Conservation (phyloP, 2,888 invertebrate species). For the Fabriciana adippe region DNA sequence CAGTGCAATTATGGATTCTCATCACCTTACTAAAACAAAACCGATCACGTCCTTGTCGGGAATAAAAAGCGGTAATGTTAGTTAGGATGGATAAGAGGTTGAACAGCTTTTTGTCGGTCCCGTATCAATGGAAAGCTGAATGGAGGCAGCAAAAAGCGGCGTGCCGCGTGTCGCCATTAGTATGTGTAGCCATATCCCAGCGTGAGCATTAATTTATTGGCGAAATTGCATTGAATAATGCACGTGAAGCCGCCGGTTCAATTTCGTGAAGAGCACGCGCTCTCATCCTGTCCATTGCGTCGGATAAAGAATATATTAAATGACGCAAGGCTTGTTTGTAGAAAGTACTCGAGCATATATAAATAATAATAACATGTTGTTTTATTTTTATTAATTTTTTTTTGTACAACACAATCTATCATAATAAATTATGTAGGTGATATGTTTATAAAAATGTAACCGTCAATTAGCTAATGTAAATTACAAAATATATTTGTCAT, state of each 20-base stretch:
- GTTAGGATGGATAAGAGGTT: constrained; percentile 59
- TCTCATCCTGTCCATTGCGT: constrained; percentile 55
- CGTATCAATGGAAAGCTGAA: constrained; percentile 78
- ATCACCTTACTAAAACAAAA: constrained; percentile 61
- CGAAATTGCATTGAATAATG: constrained; percentile 75
- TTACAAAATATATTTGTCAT: too few relatives aligned
- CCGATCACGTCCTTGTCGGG: constrained; percentile 68
- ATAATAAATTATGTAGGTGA: too few relatives aligned
- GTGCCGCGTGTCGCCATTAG: constrained; percentile 78
- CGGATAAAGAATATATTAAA: constrained; percentile 9
- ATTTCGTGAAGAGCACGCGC: constrained; percentile 64
- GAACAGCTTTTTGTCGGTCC: constrained; percentile 62
- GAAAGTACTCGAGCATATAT: neutral
- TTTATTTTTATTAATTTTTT: neutral
- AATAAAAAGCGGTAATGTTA: constrained; percentile 64
- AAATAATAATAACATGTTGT: neutral
- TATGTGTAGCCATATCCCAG: constrained; percentile 71
- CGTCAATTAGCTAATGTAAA: too few relatives aligned
- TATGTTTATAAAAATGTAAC: too few relatives aligned
- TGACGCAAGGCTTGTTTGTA: constrained; percentile 2
- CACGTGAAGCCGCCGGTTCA: constrained; percentile 53
- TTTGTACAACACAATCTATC: too few relatives aligned
- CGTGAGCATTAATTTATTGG: constrained; percentile 80
- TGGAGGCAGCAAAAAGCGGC: constrained; percentile 69
- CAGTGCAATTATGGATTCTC: constrained; percentile 62